phyloP scores from a whole-genome alignment of 2,888 invertebrate genomes.

The Coenonympha glycerion region DNA sequence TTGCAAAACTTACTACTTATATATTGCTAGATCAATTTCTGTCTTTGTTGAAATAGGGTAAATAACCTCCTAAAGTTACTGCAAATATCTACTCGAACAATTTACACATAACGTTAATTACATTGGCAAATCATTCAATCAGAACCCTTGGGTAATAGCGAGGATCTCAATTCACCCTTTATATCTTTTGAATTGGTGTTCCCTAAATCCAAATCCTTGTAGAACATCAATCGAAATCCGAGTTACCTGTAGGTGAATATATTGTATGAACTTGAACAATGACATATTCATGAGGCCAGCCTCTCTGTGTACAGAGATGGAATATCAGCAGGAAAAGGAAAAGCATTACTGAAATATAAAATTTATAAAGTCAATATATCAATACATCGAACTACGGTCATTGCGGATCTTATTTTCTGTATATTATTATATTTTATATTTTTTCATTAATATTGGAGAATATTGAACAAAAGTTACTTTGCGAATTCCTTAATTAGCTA shows the following conservation, averaged over 20 bases:
- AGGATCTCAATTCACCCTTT: constrained; percentile 4
- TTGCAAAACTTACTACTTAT: too few relatives aligned
- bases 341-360: too few relatives aligned
- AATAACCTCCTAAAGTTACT: background rate
- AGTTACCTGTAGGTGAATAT: background rate
- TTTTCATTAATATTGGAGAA: too few relatives aligned
- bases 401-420: too few relatives aligned
- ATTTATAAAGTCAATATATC: too few relatives aligned
- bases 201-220: background rate
- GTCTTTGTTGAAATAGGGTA: background rate
- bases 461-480: too few relatives aligned
- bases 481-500: too few relatives aligned
- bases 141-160: background rate
- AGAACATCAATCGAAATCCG: background rate
- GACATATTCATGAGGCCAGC: background rate
- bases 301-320: too few relatives aligned
- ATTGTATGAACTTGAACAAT: background rate
- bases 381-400: too few relatives aligned
- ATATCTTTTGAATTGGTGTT: background rate
- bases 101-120: background rate
- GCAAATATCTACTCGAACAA: background rate
- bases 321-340: too few relatives aligned
- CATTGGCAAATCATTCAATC: background rate
- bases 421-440: too few relatives aligned
- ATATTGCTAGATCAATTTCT: too few relatives aligned